Conservation (phyloP, 2,888 invertebrate genomes). For the Mamestra brassicae region DNA sequence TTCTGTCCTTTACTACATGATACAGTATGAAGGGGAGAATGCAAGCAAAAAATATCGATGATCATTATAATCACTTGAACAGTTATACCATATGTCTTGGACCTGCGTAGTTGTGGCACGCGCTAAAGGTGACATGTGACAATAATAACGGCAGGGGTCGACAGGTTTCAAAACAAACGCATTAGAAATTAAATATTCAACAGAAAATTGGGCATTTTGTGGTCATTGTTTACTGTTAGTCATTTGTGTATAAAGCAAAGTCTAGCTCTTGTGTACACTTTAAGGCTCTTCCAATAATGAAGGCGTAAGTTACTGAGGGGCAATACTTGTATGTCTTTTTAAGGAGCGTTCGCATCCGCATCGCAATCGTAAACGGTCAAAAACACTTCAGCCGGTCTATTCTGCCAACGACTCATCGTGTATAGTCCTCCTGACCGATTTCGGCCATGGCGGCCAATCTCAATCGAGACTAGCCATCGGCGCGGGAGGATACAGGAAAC, state of each 20-base stretch:
- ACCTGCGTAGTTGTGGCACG: constrained; percentile 20
- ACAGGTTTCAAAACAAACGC: neutral
- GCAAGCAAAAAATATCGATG: constrained; percentile 59
- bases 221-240: neutral
- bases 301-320: too few relatives aligned
- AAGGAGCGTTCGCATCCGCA: too few relatives aligned
- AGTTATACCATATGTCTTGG: constrained; percentile 57
- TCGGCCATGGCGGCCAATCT: too few relatives aligned
- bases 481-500: too few relatives aligned
- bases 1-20: constrained; percentile 23
- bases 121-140: constrained; percentile 51
- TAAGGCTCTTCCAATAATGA: neutral
- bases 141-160: constrained; percentile 14
- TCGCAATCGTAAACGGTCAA: too few relatives aligned
- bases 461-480: too few relatives aligned
- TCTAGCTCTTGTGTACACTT: neutral
- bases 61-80: constrained; percentile 57
- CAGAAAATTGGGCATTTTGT: constrained; percentile 3
- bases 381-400: too few relatives aligned
- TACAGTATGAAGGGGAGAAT: constrained; percentile 46
- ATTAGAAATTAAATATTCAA: constrained; percentile 34
- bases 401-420: too few relatives aligned
- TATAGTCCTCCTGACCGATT: too few relatives aligned
- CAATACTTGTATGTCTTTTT: too few relatives aligned
- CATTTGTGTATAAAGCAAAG: neutral